These are phyloP conservation scores for Pangasius krempfi DNA, from an alignment of 2,797 vertebrate species.

Conservation along the genomic window DNA sequence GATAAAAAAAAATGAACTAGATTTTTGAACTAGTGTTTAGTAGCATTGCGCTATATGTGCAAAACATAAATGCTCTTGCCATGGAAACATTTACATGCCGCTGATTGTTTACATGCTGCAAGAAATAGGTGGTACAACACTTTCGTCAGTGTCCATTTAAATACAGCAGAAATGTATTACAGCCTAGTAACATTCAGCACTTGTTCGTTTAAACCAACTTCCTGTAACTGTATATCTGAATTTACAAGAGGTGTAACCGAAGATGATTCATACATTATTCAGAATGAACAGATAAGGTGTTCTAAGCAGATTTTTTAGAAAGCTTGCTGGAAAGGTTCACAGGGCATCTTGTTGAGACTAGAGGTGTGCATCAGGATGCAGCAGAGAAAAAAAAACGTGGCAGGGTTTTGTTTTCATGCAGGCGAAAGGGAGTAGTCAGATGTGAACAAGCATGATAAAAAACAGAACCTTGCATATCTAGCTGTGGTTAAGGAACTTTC, in stretches of 20 bases:
- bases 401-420: neutral
- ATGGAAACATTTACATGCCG: neutral
- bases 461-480: neutral
- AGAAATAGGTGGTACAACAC: neutral
- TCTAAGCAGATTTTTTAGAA: neutral
- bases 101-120: neutral
- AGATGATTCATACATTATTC: neutral
- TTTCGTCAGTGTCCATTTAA: neutral
- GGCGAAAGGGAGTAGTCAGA: neutral
- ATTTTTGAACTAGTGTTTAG: neutral
- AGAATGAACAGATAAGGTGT: neutral
- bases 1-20: neutral
- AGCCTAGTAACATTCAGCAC: neutral
- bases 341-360: neutral
- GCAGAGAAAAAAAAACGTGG: neutral
- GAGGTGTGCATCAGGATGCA: neutral
- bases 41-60: neutral
- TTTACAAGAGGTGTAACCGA: neutral
- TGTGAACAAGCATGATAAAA: neutral
- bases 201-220: neutral
- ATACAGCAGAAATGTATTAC: neutral
- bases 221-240: neutral
- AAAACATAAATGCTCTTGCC: neutral
- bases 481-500: neutral
- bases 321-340: conserved; percentile 1